phyloP scores from a whole-genome alignment of 2,888 invertebrate species.

The Furcula furcula region DNA sequence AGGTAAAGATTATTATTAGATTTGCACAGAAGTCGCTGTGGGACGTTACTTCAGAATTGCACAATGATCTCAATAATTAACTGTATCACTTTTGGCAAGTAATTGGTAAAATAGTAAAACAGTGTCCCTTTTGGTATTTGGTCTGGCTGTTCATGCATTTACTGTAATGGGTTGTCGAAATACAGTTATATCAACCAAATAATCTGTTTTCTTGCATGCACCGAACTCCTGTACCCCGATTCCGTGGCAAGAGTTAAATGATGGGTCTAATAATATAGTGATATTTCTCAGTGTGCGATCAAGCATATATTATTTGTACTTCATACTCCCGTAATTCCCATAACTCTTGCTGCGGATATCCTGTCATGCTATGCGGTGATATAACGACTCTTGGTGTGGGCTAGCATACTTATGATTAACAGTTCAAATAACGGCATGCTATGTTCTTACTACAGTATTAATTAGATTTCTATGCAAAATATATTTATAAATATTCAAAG shows the following conservation, averaged over 20 bases:
- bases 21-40: too few species aligned
- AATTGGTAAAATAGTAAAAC: slow-evolving; percentile 42
- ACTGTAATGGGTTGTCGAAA: slow-evolving; percentile 72
- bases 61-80: too few species aligned
- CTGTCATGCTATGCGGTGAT: slow-evolving; percentile 20
- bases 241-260: slow-evolving; percentile 50
- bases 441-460: too few species aligned
- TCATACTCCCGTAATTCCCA: too few species aligned
- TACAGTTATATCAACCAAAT: slow-evolving; percentile 64
- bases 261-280: neutral
- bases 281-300: neutral
- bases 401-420: slow-evolving; percentile 9
- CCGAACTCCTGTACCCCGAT: slow-evolving; percentile 51
- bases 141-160: slow-evolving; percentile 66
- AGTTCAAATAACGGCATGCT: slow-evolving; percentile 34
- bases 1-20: too few species aligned
- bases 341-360: slow-evolving; percentile 34
- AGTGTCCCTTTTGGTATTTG: slow-evolving; percentile 47
- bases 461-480: too few species aligned
- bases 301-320: too few species aligned
- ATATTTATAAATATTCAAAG: too few species aligned
- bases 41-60: too few species aligned
- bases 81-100: too few species aligned
- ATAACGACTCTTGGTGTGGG: slow-evolving; percentile 31
- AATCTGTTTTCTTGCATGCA: slow-evolving; percentile 79